These are phyloP conservation scores for Eurypyga helias DNA, from an alignment of 2,113 vertebrate species.

Conservation along the genomic window DNA sequence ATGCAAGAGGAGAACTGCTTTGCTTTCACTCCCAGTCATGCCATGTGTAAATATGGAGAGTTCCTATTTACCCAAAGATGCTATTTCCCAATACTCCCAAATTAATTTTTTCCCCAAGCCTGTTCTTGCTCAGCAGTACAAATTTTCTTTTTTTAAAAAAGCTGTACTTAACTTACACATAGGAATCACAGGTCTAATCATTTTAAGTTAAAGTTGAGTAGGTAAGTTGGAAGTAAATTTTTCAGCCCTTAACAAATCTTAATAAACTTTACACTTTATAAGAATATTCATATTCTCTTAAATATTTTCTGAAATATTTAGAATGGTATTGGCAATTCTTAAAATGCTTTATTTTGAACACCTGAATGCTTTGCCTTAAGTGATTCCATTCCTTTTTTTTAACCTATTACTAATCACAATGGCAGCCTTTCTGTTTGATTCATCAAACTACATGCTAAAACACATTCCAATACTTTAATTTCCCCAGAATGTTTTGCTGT, in stretches of 20 bases:
- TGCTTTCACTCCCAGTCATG: background rate
- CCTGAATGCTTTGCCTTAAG: background rate
- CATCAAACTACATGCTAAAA: background rate
- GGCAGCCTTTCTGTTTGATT: background rate
- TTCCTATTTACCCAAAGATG: background rate
- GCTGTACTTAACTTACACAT: background rate
- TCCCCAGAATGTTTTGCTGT: background rate
- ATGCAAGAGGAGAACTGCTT: background rate
- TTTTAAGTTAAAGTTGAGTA: background rate
- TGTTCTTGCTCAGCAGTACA: background rate
- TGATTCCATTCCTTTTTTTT: background rate
- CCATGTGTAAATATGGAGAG: background rate
- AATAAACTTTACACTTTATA: background rate
- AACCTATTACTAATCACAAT: background rate
- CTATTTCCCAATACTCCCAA: background rate
- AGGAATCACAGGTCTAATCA: background rate
- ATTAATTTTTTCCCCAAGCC: background rate
- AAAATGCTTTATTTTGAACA: background rate
- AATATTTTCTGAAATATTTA: background rate
- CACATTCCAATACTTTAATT: slow-evolving; percentile 14
- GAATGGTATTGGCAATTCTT: fast-evolving
- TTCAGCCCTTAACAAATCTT: background rate
- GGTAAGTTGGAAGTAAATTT: background rate
- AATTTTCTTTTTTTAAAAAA: background rate
- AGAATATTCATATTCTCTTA: background rate